phyloP scores from a whole-genome alignment of 2,888 invertebrate genomes.

The Bruchidius siliquastri region DNA sequence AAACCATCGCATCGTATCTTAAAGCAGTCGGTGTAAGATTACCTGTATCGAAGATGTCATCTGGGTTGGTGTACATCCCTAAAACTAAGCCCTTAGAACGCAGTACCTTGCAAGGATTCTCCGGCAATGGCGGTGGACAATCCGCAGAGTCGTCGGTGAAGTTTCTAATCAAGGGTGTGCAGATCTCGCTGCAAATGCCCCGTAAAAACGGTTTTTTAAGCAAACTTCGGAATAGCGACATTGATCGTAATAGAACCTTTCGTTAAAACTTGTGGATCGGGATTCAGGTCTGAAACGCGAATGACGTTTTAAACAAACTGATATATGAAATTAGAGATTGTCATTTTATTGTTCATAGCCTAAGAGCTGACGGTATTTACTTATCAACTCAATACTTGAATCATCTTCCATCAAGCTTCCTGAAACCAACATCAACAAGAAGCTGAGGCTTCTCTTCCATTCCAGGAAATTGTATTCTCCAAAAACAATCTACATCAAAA shows the following conservation, averaged over 20 bases:
- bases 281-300: not conserved
- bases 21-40: constrained; percentile 59
- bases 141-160: not conserved
- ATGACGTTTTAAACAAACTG: not conserved
- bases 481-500: too few relatives aligned
- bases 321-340: not conserved
- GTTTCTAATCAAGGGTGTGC: not conserved
- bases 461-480: too few relatives aligned
- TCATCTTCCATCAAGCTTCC: too few relatives aligned
- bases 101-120: constrained; percentile 34
- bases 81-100: constrained; percentile 54
- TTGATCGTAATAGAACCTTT: not conserved
- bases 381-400: too few relatives aligned
- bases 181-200: not conserved
- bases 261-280: not conserved
- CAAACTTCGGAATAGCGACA: not conserved
- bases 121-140: constrained; percentile 44
- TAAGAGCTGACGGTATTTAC: too few relatives aligned
- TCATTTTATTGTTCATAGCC: too few relatives aligned
- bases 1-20: constrained; percentile 54
- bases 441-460: too few relatives aligned
- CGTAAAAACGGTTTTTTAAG: not conserved
- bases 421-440: too few relatives aligned
- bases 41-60: constrained; percentile 53
- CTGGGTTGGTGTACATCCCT: constrained; percentile 58